Base-by-base conservation (phyloP, 1,140 invertebrate species). In the Mylabris phalerata region DNA sequence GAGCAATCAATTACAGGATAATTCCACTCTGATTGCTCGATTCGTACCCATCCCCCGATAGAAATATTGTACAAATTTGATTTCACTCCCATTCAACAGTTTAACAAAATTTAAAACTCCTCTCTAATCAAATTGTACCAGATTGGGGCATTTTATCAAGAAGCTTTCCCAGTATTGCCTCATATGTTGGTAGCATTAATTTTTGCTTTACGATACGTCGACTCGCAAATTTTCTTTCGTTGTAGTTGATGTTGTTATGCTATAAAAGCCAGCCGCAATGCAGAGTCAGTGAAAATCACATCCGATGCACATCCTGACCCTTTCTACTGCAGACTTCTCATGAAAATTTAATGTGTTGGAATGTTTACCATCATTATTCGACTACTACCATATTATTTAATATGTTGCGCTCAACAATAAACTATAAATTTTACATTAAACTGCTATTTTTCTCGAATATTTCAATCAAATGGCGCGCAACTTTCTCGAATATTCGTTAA, bases 261-360 rank as follows among this genome's bases (percentile, higher is more conserved):
- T 38, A 46, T 41, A 54, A 54, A 54, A 54, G 43, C 46, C 51
- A 54, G 44, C 51, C 51, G 51, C 51, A 54, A 54, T 54, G 51
- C 51, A 54, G 51, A 5, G 32, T 43, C 25, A 39, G n/a, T 50
- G 51, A 46, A 54, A 54, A 54, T 46, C 51, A 46, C 51, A 54
- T 54, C 46, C 10, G 40, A 45, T 54, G 51, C 51, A 54, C 45
- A 54, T 54, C 32, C 32, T 45, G 46, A 46, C 32, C 48, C 26
- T 45, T 42, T 54, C 51, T 54, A 45, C 51, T 42, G 51, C 51
- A 54, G 38, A 54, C 43, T 54, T 45, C 51, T 54, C 51, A 54
- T 54, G 51, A 54, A 54, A 54, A 54, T 54, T 54, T 54, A 54
- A 54, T 54, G 42, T 13, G 32, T 39, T 11, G 9, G 42, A 54